Base-by-base conservation (phyloP, 2,888 invertebrate species). In the Globia sparganii region DNA sequence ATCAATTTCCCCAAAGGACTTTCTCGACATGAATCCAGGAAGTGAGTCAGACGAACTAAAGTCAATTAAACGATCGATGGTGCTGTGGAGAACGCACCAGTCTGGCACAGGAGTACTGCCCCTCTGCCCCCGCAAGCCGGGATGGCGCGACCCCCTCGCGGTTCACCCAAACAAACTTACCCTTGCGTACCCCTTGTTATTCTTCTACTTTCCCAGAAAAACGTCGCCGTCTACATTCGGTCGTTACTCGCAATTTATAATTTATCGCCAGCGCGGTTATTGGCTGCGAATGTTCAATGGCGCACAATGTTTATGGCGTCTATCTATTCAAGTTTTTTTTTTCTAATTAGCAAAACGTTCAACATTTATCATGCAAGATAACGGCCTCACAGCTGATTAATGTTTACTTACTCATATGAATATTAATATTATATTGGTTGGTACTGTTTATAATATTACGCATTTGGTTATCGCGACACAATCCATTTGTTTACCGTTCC, bases 61-160 rank as follows among this genome's bases (percentile, higher is more conserved):
- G 91, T 93, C 91, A 91, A 93, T 93, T 92, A 92, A 91, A 87
- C 91, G 91, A 94, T 95, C 94, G 94, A 93, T 94, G 89, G 87
- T 87, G 88, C 87, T 90, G 89, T 91, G 93, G 92, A 90, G 89
- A 88, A 88, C 85, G 87, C 89, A 87, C 83, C 86, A 89, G 93
- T 94, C 93, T 94, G 94, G 91, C 90, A 88, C 89, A 91, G 88
- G 86, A 86, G 86, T 43, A n/a, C 73, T 85, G 78, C 77, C 83
- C 85, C 83, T 87, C 76, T 81, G 84, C 74, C 88, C 72, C 77
- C 76, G 81, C 62, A 28, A 28, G 62, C 21, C 53, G 70, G 78
- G 80, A 85, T 88, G 91, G 88, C 84, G 85, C 85, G 80, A 81
- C 40, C 75, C 87, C 86, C 82, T 77, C 87, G 88, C 87, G 73